Evolutionary conservation across 2,113 vertebrate species (phyloP).

Genomic region (Pygoscelis adeliae): DNA sequence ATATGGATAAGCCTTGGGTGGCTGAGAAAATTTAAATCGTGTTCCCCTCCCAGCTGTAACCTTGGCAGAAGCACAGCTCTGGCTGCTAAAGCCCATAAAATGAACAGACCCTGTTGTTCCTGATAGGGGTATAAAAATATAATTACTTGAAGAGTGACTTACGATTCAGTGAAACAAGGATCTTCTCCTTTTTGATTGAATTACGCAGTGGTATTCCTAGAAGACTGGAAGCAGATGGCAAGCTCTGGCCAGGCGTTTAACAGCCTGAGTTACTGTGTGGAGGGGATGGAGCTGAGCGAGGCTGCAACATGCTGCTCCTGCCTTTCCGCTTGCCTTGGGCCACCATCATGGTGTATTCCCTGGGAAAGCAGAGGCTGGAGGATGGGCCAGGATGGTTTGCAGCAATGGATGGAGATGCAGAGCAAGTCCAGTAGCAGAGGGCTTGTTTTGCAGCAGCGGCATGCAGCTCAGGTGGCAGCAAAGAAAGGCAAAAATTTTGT

Average conservation of each 20-base stretch:
- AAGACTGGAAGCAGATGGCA: conserved; percentile 74
- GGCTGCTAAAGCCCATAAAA: conserved; percentile 56
- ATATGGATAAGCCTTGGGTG: neutral
- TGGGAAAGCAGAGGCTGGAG: neutral
- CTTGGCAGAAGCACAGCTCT: conserved; percentile 26
- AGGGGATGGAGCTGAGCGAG: neutral
- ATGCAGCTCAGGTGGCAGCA: neutral
- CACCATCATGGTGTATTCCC: neutral
- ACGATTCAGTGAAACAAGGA: conserved; percentile 52
- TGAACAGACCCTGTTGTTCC: conserved; percentile 59
- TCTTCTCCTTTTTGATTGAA: conserved; percentile 65
- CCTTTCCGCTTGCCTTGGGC: neutral
- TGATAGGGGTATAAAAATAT: conserved; percentile 72
- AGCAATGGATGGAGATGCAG: neutral
- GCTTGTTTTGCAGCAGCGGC: neutral
- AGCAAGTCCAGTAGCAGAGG: neutral
- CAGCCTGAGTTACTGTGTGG: conserved; percentile 45
- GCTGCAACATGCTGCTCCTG: neutral
- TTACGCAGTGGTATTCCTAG: conserved; percentile 59
- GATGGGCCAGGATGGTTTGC: neutral
- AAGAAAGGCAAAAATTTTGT: neutral
- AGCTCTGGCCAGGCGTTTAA: conserved; percentile 64
- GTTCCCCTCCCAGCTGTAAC: conserved; percentile 20
- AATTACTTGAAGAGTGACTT: conserved; percentile 70
- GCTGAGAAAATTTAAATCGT: neutral